Conservation (phyloP, 2,888 invertebrate species). For the Epistrophe grossulariae region DNA sequence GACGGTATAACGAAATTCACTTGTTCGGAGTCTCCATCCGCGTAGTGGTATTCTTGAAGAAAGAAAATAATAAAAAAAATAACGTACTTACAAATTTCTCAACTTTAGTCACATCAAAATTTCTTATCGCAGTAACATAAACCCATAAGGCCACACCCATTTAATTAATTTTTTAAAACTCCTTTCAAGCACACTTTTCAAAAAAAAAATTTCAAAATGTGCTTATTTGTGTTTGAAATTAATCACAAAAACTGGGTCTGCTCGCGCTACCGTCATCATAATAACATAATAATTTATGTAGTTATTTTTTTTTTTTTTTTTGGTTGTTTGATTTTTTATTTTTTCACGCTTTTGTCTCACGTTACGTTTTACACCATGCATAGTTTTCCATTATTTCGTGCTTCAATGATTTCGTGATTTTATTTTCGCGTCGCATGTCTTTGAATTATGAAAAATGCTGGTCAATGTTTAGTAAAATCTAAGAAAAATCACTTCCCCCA, state of each 20-base stretch:
- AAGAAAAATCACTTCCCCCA: conserved; percentile 24
- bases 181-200: conserved; percentile 32
- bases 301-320: neutral
- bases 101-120: too few relatives aligned
- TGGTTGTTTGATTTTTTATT: neutral
- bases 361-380: conserved; percentile 35
- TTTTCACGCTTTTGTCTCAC: conserved; percentile 61
- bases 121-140: too few relatives aligned
- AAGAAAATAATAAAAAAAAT: too few relatives aligned
- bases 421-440: conserved; percentile 34
- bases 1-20: too few relatives aligned
- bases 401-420: conserved; percentile 54
- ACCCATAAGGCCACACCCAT: too few relatives aligned
- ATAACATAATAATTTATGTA: conserved; percentile 13
- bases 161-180: too few relatives aligned
- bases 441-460: conserved; percentile 8
- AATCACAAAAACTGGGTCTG: conserved; percentile 58
- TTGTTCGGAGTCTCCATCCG: too few relatives aligned
- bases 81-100: too few relatives aligned
- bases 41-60: too few relatives aligned
- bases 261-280: conserved; percentile 38
- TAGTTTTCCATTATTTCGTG: conserved; percentile 50
- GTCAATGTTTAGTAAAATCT: conserved; percentile 20
- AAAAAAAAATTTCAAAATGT: conserved; percentile 19
- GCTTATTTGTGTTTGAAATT: conserved; percentile 38